Percentiles rank a stretch among this genome's conserved stretches.
Conservation (phyloP, 2,113 vertebrate genomes). For the Zootoca vivipara region DNA sequence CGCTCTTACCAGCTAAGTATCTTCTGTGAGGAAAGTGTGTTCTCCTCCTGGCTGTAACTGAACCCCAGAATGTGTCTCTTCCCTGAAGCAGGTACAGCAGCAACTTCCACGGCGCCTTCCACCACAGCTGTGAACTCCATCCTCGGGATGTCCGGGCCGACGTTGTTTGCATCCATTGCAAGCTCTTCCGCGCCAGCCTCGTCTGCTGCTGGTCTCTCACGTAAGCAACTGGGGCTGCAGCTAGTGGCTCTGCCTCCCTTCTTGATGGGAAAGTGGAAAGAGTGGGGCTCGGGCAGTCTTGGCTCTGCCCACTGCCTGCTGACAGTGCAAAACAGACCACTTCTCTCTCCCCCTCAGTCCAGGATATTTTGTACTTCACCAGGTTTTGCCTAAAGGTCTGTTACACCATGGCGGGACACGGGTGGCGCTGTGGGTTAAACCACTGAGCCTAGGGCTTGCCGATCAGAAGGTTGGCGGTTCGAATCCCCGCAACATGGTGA, state of each 20-base stretch:
- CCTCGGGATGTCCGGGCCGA: slow-evolving; percentile 60
- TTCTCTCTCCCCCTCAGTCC: background rate
- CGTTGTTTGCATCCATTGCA: slow-evolving; percentile 63
- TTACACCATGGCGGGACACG: too few relatives aligned
- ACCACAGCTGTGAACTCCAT: slow-evolving; percentile 55
- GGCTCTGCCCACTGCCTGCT: background rate
- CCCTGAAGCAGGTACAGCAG: slow-evolving; percentile 12
- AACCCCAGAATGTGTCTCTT: background rate
- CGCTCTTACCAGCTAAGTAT: too few relatives aligned
- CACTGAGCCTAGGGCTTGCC: too few relatives aligned
- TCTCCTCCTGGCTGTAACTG: background rate
- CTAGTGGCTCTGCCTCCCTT: too few relatives aligned
- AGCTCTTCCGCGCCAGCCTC: slow-evolving; percentile 60
- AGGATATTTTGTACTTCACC: background rate
- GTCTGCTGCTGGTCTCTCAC: slow-evolving; percentile 60
- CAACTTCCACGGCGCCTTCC: slow-evolving; percentile 55
- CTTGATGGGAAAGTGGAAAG: background rate
- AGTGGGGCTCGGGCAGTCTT: background rate
- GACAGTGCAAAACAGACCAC: too few relatives aligned
- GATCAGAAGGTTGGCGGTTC: too few relatives aligned
- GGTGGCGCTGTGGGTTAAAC: too few relatives aligned
- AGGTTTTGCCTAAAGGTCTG: background rate
- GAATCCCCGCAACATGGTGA: too few relatives aligned
- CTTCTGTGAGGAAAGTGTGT: too few relatives aligned
- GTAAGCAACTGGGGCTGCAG: slow-evolving; percentile 71